Percentiles rank a stretch among this genome's conserved stretches.
phyloP scores from a whole-genome alignment of 1,140 invertebrate species.

The Magallana ariakensis region DNA sequence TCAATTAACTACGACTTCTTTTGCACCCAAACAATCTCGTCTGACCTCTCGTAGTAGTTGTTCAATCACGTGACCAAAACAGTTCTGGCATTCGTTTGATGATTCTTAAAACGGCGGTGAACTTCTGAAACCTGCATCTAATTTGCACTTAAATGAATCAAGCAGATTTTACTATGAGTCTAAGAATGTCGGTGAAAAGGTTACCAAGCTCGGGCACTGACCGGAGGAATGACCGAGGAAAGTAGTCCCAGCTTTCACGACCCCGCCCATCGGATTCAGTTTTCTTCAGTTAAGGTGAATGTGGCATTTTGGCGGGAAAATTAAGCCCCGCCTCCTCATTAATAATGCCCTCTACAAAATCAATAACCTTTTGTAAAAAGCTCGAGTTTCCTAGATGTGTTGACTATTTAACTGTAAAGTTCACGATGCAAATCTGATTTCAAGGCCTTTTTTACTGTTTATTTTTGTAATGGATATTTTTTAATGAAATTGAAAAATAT shows the following conservation, averaged over 20 bases:
- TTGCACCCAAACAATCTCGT: conserved; percentile 23
- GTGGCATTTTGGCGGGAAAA: conserved; percentile 22
- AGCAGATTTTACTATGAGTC: conserved; percentile 30
- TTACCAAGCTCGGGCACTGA: conserved; percentile 20
- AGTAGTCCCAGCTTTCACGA: not conserved
- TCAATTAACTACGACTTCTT: not conserved
- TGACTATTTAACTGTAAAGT: too few relatives aligned
- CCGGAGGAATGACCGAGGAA: conserved; percentile 21
- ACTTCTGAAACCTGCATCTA: conserved; percentile 3
- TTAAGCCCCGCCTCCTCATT: conserved; percentile 1
- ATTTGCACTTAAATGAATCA: conserved; percentile 31
- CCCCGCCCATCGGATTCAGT: not conserved
- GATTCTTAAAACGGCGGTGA: conserved; percentile 14
- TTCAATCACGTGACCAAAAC: not conserved
- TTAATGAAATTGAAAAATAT: too few relatives aligned
- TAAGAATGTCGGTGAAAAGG: conserved; percentile 32
- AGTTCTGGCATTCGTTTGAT: conserved; percentile 33
- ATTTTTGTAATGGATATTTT: too few relatives aligned
- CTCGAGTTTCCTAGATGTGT: too few relatives aligned
- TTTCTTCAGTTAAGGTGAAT: not conserved
- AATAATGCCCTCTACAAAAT: not conserved
- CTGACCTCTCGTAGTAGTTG: conserved; percentile 16
- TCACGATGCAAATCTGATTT: too few relatives aligned
- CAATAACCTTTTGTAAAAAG: too few relatives aligned
- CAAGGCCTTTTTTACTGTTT: too few relatives aligned